phyloP scores from a whole-genome alignment of 2,113 vertebrate genomes.

The Cavia porcellus region DNA sequence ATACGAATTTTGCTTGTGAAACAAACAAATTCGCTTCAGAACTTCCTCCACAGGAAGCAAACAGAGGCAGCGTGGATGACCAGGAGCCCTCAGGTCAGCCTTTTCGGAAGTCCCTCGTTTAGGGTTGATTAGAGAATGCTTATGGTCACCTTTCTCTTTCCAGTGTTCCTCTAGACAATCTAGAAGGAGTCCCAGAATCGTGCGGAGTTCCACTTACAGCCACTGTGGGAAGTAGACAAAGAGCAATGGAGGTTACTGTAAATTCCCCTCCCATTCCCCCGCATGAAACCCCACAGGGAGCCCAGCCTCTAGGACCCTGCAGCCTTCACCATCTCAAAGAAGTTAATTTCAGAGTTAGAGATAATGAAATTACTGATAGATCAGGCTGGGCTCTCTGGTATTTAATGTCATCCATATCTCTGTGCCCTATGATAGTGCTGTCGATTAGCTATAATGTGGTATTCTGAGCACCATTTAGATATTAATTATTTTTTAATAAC shows the following conservation, averaged over 20 bases:
- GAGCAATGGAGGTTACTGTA: not conserved
- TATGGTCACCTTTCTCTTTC: not conserved
- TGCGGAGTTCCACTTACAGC: not conserved
- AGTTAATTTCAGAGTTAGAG: slow-evolving; percentile 56
- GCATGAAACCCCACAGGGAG: not conserved
- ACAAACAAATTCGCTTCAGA: not conserved
- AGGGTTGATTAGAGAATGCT: not conserved
- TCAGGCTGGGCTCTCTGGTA: not conserved
- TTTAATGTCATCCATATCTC: slow-evolving; percentile 59
- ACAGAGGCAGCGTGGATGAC: not conserved
- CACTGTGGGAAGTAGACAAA: not conserved
- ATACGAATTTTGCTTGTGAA: slow-evolving; percentile 19
- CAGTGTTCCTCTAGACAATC: not conserved
- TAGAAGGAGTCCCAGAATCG: not conserved
- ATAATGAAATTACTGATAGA: slow-evolving; percentile 54
- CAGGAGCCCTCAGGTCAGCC: not conserved
- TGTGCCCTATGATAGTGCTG: slow-evolving; percentile 3
- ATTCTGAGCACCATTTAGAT: slow-evolving; percentile 78
- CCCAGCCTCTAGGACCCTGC: not conserved
- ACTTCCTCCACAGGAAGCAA: not conserved
- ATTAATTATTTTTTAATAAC: slow-evolving; percentile 82
- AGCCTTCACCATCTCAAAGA: not conserved
- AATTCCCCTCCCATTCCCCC: not conserved
- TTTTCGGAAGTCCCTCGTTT: not conserved
- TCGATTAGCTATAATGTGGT: slow-evolving; percentile 65